phyloP scores from a whole-genome alignment of 2,113 vertebrate genomes.

The Silurus glanis region DNA sequence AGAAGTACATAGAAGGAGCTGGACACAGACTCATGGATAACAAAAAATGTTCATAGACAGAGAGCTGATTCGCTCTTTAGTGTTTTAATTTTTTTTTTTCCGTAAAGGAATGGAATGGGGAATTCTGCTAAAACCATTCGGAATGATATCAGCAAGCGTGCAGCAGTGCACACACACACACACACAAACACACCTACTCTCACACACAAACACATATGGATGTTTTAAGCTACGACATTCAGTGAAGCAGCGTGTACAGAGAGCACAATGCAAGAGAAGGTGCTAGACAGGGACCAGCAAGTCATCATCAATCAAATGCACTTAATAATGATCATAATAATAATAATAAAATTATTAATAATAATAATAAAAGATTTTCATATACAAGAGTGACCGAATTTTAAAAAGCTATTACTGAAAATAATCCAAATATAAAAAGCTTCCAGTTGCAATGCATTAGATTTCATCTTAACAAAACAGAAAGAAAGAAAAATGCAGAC shows the following conservation, averaged over 20 bases:
- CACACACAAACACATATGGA: neutral
- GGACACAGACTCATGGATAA: slow-evolving; percentile 56
- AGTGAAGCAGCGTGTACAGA: slow-evolving; percentile 18
- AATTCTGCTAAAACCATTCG: slow-evolving; percentile 25
- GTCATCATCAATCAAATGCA: slow-evolving; percentile 26
- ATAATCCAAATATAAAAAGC: neutral
- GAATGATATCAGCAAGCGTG: slow-evolving; percentile 47
- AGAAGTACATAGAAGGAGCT: slow-evolving; percentile 44
- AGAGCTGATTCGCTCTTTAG: slow-evolving; percentile 32
- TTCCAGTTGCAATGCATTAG: neutral
- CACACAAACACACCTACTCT: neutral
- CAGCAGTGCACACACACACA: slow-evolving; percentile 38
- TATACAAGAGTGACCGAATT: no score
- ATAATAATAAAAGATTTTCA: no score
- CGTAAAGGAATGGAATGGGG: neutral
- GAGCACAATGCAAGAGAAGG: slow-evolving; percentile 36
- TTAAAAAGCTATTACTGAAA: neutral
- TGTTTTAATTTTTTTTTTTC: slow-evolving; percentile 9
- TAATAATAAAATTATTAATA: neutral
- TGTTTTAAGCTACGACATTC: slow-evolving; percentile 25
- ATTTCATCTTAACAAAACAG: neutral
- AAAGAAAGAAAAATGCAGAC: slow-evolving; percentile 32
- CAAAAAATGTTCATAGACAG: slow-evolving; percentile 66
- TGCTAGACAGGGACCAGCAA: slow-evolving; percentile 34
- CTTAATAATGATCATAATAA: neutral